phyloP scores from a whole-genome alignment of 2,113 vertebrate genomes.

The Gasterosteus nipponicus region DNA sequence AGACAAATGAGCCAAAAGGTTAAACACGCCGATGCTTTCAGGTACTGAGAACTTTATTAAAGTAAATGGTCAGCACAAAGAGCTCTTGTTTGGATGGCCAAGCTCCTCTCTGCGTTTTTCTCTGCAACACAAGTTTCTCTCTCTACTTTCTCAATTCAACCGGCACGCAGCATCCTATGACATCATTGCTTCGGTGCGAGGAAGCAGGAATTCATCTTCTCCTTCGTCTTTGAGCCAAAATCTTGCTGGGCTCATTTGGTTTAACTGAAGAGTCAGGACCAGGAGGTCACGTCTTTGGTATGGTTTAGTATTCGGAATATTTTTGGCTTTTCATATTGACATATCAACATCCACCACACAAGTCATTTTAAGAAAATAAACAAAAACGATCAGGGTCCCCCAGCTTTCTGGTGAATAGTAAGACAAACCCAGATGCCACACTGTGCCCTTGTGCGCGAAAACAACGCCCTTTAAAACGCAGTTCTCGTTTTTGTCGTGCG shows the following conservation, averaged over 20 bases:
- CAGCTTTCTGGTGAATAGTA: background rate
- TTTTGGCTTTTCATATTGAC: background rate
- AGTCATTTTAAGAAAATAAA: background rate
- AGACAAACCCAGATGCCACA: background rate
- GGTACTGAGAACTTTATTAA: background rate
- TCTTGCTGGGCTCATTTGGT: background rate
- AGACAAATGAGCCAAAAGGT: background rate
- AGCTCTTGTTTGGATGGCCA: background rate
- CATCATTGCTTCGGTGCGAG: background rate
- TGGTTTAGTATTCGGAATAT: background rate
- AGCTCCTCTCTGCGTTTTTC: background rate
- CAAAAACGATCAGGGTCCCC: background rate
- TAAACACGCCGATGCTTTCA: background rate
- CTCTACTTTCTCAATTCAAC: conserved; percentile 28
- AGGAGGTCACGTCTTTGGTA: background rate
- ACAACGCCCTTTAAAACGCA: conserved; percentile 37
- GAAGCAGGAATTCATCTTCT: background rate
- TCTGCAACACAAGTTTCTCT: conserved; percentile 34
- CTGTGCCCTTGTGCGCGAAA: conserved; percentile 4
- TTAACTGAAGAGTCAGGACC: background rate
- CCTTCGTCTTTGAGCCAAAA: background rate
- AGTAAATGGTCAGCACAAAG: background rate
- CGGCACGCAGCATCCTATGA: background rate
- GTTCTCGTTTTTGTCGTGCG: conserved; percentile 36
- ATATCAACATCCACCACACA: background rate